Base-by-base conservation (phyloP, 1,140 invertebrate genomes). In the Aphaenogaster floridana region DNA sequence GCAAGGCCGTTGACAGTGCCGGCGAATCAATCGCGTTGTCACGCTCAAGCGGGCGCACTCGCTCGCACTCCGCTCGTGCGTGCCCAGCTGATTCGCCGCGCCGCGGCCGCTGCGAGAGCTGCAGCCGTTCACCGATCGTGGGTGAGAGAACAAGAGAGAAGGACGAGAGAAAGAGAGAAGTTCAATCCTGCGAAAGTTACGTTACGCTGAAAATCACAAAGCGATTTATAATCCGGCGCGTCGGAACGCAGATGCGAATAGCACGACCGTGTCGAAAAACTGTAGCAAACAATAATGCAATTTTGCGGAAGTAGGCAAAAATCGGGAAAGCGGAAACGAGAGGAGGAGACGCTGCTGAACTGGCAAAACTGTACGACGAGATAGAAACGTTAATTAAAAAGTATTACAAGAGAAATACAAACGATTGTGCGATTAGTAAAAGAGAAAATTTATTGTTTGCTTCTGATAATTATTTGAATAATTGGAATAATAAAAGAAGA, bases 1-100 rank as follows among this genome's bases (percentile, higher is more conserved):
- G 87, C 90, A 90, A 91, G 90, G 89, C 89, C 81, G 86, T 90
- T 88, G 86, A 88, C 89, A 86, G 86, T 34, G 63, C 48, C 63
- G 52, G 45, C 48, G 76, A 88, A 90, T 91, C 89, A 64, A 88
- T 90, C 89, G 72, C 72, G 77, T 78, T 91, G 89, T 91, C 89
- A 90, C 86, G 89, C 86, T 88, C 28, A 39, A 81, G 28, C 66
- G 45, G 21, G 6, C 69, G 39, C 77, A 66, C 78, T 83, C 78
- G 89, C 63, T 54, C 74, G 64, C 80, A 76, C 87, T 88, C 80
- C 64, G 68, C 78, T 84, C 74, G 69, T 87, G 86, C 78, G 45
- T 81, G 52, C 57, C 74, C 86, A 90, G 89, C 89, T 90, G 89
- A 90, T 90, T 69, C 76, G 69, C 57, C 50, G 81, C 50, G 59